Evolutionary conservation across 2,888 invertebrate species (phyloP), one percentile per base, ranked within the genome.

Genomic region (Cheilosia scutellata): DNA sequence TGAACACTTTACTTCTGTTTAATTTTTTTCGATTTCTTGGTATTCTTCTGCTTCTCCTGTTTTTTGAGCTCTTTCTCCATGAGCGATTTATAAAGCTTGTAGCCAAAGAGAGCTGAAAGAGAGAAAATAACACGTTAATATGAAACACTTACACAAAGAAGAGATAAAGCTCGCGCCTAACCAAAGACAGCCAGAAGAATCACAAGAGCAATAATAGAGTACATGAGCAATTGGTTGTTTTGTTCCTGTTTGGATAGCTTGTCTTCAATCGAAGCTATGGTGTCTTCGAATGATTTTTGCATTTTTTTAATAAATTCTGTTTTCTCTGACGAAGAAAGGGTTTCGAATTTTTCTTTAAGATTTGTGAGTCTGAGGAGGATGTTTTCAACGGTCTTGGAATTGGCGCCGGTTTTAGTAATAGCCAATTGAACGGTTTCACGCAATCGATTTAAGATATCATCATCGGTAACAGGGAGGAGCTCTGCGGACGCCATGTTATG

Each of bases 41-140:
- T 93, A 55, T 66, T 68, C 90, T 95, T 96, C 90, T 95, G 95
- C 93, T 97, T 97, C 90, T 97, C 97, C 91, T 97, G 96, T 88
- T 95, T 94, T 89, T 95, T 96, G 82, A 93, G 93, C 89, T 97
- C 95, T 90, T 96, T 96, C 31, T 96, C 96, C 88, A 94, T 94
- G 88, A 97, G 93, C 71, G 96, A 96, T 92, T 95, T 95, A 93
- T 96, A 96, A 68, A 98, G 93, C 92, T 96, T 97, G 93, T 96
- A 97, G 84, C 96, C 96, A 93, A 97, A 96, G 93, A 97, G 96
- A 82, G 95, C 97, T 97, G 94, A 7, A 95, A 95, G 79, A 90
- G 66, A 63, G 51, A 90, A 53, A 42, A 55, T 0, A 62, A 49
- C 20, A 51, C 5, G 2, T 27, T 25, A 20, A 44, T 57, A 72